phyloP scores from a whole-genome alignment of 2,797 vertebrate genomes.

The Ara ararauna region DNA sequence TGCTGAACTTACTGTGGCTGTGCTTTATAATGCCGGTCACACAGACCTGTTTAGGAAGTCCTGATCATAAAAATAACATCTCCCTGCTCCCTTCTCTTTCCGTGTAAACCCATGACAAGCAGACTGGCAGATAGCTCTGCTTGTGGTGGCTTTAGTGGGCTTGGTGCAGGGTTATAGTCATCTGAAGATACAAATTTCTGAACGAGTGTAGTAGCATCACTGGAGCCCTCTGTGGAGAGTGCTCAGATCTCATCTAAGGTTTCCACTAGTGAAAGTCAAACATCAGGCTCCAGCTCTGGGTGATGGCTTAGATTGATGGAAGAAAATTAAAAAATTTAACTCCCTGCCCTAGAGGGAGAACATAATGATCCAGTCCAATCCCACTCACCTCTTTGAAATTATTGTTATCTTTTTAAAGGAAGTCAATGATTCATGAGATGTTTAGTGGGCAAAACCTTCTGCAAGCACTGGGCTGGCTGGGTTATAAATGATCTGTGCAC shows the following conservation, averaged over 20 bases:
- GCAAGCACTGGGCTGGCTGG: slow-evolving; percentile 21
- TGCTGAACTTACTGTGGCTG: not conserved
- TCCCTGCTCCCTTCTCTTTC: not conserved
- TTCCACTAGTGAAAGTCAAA: slow-evolving; percentile 25
- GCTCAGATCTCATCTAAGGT: not conserved
- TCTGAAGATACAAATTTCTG: not conserved
- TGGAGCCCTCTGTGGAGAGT: not conserved
- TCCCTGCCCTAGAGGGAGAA: slow-evolving; percentile 44
- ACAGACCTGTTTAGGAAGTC: not conserved
- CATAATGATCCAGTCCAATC: slow-evolving; percentile 59
- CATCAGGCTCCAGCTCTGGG: not conserved
- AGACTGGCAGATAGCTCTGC: not conserved
- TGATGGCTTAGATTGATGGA: slow-evolving; percentile 57
- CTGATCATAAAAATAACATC: not conserved
- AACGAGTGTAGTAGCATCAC: not conserved
- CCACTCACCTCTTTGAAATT: slow-evolving; percentile 55
- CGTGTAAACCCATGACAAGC: not conserved
- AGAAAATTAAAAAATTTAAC: slow-evolving; percentile 61
- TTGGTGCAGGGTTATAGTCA: rapidly evolving
- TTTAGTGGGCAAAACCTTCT: slow-evolving; percentile 45
- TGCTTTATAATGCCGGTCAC: not conserved
- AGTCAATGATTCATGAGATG: slow-evolving; percentile 65
- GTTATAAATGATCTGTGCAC: slow-evolving; percentile 39
- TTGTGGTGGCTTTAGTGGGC: not conserved
- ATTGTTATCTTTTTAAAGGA: slow-evolving; percentile 62